Conservation (phyloP, 2,797 vertebrate species). For the Tapirus indicus region DNA sequence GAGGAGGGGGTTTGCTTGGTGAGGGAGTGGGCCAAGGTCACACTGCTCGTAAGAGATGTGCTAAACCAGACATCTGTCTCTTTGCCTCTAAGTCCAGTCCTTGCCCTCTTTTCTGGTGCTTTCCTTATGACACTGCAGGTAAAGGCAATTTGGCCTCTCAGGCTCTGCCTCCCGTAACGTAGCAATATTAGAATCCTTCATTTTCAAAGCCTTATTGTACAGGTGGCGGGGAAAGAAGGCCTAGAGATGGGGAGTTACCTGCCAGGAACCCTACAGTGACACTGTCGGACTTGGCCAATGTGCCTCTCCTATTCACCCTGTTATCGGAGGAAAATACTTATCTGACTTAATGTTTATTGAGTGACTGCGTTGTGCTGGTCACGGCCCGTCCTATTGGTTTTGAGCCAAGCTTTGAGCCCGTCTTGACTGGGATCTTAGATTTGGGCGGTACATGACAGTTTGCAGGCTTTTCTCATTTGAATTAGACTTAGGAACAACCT, state of each 20-base stretch:
- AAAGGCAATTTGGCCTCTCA: not conserved
- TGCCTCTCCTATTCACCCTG: not conserved
- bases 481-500: not conserved
- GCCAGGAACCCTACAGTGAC: not conserved
- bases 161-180: not conserved
- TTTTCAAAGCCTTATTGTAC: not conserved
- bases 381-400: not conserved
- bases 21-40: conserved; percentile 29
- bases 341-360: not conserved
- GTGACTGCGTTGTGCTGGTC: not conserved
- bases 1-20: not conserved
- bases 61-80: not conserved
- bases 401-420: conserved; percentile 2
- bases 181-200: not conserved
- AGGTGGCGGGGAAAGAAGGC: not conserved
- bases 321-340: not conserved
- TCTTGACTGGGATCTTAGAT: not conserved
- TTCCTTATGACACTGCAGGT: not conserved
- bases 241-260: not conserved
- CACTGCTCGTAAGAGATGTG: not conserved
- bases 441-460: not conserved
- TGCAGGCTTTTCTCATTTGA: not conserved
- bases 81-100: not conserved
- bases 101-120: not conserved
- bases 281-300: not conserved